These are phyloP conservation scores for Anoncus sp. DNA, from an alignment of 2,888 invertebrate species.

Conservation along the genomic window DNA sequence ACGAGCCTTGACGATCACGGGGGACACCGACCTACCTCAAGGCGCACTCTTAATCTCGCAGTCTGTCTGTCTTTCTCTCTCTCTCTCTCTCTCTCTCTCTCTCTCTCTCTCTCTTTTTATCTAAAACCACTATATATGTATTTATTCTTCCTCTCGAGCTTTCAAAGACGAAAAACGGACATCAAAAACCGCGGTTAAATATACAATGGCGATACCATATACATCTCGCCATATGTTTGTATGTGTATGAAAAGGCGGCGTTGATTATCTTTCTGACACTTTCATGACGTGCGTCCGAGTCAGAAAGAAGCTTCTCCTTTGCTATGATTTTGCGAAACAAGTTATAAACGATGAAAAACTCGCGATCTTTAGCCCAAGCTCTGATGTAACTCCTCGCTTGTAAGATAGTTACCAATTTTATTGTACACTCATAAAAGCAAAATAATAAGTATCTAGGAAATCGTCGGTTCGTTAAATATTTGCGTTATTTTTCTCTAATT, in stretches of 20 bases:
- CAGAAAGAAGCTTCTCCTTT: background rate
- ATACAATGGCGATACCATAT: background rate
- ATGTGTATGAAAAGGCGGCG: background rate
- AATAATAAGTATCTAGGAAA: background rate
- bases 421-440: background rate
- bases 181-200: background rate
- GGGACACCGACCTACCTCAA: conserved; percentile 53
- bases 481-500: background rate
- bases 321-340: background rate
- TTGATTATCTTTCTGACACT: conserved; percentile 29
- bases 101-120: background rate
- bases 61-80: background rate
- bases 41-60: background rate
- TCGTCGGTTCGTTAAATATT: conserved; percentile 28
- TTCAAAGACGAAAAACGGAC: conserved; percentile 4
- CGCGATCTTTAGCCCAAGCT: background rate
- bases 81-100: conserved; percentile 16
- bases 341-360: conserved; percentile 5
- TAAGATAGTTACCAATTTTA: conserved; percentile 5
- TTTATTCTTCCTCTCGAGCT: conserved; percentile 1
- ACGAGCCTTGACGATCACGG: conserved; percentile 30
- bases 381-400: background rate
- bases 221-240: conserved; percentile 5
- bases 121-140: background rate
- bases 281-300: conserved; percentile 3